Evolutionary conservation across 2,797 vertebrate species (phyloP).

Genomic region (Loriculus beryllinus): DNA sequence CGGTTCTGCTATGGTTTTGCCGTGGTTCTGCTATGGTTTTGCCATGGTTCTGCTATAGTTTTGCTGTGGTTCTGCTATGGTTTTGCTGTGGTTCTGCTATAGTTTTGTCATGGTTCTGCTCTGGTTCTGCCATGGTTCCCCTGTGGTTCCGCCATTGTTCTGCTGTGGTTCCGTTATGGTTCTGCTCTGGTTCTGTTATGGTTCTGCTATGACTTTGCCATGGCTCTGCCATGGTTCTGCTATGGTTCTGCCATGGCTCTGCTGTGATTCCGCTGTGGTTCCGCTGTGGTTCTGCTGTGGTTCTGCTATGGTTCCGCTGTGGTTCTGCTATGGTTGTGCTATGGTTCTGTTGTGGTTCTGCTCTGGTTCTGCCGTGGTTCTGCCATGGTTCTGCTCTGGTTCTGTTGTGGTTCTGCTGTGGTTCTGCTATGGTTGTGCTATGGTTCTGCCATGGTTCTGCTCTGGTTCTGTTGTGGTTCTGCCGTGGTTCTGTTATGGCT

Average conservation of each 20-base stretch:
- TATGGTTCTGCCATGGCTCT: accelerated
- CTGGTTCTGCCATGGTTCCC: accelerated
- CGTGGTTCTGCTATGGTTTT: accelerated
- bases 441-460: too few species aligned
- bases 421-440: too few species aligned
- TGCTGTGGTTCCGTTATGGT: too few species aligned
- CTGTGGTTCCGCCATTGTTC: accelerated
- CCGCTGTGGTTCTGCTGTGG: not conserved
- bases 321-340: too few species aligned
- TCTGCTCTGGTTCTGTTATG: too few species aligned
- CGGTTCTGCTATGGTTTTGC: not conserved
- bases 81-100: not conserved
- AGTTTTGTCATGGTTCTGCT: not conserved
- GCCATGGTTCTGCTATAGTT: not conserved
- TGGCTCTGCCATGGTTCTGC: not conserved
- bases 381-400: too few species aligned
- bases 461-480: too few species aligned
- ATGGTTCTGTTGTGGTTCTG: too few species aligned
- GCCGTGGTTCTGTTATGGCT: too few species aligned
- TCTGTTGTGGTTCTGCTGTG: too few species aligned
- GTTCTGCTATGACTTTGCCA: accelerated
- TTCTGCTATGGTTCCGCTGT: too few species aligned
- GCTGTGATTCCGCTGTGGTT: not conserved
- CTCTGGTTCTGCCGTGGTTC: too few species aligned
- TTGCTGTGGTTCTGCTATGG: not conserved